Evolutionary conservation across 2,113 vertebrate genomes (phyloP).

Genomic region (Chloroceryle aenea): DNA sequence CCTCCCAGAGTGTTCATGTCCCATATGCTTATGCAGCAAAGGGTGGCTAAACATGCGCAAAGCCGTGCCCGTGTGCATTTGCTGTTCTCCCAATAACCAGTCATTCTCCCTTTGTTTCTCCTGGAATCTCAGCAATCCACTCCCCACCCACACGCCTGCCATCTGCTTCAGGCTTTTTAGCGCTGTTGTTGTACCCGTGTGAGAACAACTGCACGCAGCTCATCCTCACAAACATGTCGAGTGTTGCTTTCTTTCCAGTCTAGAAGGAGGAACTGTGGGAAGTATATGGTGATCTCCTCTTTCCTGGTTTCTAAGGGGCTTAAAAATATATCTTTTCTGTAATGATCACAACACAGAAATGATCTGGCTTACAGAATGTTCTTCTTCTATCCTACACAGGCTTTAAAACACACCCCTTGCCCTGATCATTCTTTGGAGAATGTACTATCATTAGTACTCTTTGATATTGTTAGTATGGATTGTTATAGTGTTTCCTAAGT

Average conservation of each 20-base stretch:
- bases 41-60: fast-evolving
- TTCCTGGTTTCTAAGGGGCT: not conserved
- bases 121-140: slow-evolving; percentile 25
- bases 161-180: not conserved
- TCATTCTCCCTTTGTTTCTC: not conserved
- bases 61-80: not conserved
- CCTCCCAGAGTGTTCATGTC: not conserved
- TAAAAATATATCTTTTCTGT: not conserved
- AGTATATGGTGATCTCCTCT: not conserved
- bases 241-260: not conserved
- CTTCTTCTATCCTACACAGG: not conserved
- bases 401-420: not conserved
- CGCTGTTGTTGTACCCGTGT: not conserved
- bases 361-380: not conserved
- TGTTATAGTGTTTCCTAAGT: not conserved
- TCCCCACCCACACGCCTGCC: not conserved
- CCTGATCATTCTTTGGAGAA: not conserved
- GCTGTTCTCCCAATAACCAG: not conserved
- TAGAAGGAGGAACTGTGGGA: not conserved
- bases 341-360: not conserved
- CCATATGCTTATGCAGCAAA: not conserved
- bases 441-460: not conserved
- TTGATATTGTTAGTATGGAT: not conserved
- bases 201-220: slow-evolving; percentile 15
- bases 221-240: not conserved